phyloP scores from a whole-genome alignment of 2,797 vertebrate genomes.

The Lateolabrax maculatus region DNA sequence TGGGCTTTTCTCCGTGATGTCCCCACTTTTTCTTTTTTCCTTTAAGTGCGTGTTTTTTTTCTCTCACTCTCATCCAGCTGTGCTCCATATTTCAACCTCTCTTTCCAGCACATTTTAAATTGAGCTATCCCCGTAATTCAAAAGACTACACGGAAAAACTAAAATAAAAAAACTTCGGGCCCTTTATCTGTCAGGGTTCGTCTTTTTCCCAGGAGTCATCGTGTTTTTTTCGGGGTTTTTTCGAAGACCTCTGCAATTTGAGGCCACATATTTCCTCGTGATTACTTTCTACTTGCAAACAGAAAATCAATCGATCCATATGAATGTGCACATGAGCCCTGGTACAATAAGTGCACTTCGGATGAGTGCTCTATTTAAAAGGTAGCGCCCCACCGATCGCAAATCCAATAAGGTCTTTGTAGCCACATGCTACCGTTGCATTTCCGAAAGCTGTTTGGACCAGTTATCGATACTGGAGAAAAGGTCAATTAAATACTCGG shows the following conservation, averaged over 20 bases:
- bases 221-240: constrained; percentile 43
- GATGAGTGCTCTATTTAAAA: constrained; percentile 64
- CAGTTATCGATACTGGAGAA: constrained; percentile 1
- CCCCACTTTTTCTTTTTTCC: constrained; percentile 9
- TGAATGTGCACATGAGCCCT: not conserved
- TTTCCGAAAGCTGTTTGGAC: constrained; percentile 34
- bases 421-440: constrained; percentile 29
- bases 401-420: constrained; percentile 61
- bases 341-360: constrained; percentile 59
- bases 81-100: constrained; percentile 59
- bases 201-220: constrained; percentile 35
- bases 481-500: constrained; percentile 6
- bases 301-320: constrained; percentile 67
- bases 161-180: not conserved
- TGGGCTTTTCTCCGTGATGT: constrained; percentile 38
- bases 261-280: constrained; percentile 57
- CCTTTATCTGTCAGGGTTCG: constrained; percentile 39
- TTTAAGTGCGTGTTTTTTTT: constrained; percentile 11
- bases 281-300: constrained; percentile 66
- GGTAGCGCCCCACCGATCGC: constrained; percentile 28
- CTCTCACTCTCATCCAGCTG: constrained; percentile 67
- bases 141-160: constrained; percentile 5
- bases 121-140: constrained; percentile 53
- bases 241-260: constrained; percentile 56
- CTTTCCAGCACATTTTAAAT: constrained; percentile 53